Percentiles rank a stretch among this genome's conserved stretches.
These are phyloP conservation scores for Hofmannophila pseudospretella DNA, from an alignment of 2,888 invertebrate genomes.

Conservation along the genomic window DNA sequence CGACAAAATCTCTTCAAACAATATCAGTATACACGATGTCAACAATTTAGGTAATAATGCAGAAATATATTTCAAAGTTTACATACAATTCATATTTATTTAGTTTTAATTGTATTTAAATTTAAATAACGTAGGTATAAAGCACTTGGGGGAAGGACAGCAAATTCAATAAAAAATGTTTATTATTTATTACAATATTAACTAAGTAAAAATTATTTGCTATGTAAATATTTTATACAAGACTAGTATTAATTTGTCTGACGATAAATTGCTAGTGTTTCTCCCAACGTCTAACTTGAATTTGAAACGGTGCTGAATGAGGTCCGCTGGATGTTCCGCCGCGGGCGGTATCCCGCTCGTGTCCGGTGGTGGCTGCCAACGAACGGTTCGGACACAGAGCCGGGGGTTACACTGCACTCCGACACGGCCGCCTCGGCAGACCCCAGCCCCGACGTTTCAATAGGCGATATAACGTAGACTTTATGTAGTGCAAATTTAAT, in stretches of 20 bases:
- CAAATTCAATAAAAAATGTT: conserved; percentile 79
- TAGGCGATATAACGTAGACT: conserved; percentile 60
- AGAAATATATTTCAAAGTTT: conserved; percentile 71
- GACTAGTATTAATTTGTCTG: conserved; percentile 73
- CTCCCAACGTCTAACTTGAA: conserved; percentile 64
- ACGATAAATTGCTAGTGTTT: conserved; percentile 70
- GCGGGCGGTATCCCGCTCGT: neutral
- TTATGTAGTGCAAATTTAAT: conserved; percentile 72
- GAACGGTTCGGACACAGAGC: too few relatives aligned
- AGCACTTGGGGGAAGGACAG: conserved; percentile 80
- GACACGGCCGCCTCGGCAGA: conserved; percentile 51
- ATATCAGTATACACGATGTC: conserved; percentile 55
- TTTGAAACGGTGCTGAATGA: conserved; percentile 50
- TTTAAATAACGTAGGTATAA: conserved; percentile 78
- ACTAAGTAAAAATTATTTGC: conserved; percentile 78
- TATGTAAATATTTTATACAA: conserved; percentile 78
- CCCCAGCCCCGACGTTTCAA: conserved; percentile 33
- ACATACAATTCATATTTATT: conserved; percentile 71
- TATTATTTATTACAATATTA: conserved; percentile 73
- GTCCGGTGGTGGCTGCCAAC: too few relatives aligned
- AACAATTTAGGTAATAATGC: conserved; percentile 69
- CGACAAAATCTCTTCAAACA: conserved; percentile 61
- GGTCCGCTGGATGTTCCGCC: conserved; percentile 11
- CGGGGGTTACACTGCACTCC: conserved; percentile 86
- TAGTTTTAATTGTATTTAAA: conserved; percentile 73